Conservation (phyloP, 2,113 vertebrate genomes). For the Corydoras maculifer region DNA sequence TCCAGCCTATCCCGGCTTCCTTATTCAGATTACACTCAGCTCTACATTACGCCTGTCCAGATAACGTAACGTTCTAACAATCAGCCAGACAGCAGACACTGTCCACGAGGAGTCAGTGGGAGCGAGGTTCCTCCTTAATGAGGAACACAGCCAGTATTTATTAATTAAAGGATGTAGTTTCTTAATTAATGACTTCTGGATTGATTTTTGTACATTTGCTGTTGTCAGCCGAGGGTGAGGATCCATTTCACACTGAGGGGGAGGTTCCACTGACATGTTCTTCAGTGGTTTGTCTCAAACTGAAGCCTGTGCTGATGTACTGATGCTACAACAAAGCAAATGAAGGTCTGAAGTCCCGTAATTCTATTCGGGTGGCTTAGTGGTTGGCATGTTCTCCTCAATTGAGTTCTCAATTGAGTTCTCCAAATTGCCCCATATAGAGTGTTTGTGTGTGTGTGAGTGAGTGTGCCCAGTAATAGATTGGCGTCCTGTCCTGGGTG, state of each 20-base stretch:
- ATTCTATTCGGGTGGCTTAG: too few relatives aligned
- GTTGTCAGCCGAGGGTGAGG: slow-evolving; percentile 35
- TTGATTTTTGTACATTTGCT: slow-evolving; percentile 42
- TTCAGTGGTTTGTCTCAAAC: too few relatives aligned
- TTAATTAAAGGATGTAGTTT: slow-evolving; percentile 50
- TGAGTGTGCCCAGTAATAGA: too few relatives aligned
- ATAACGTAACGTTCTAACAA: neutral
- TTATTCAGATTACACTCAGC: neutral
- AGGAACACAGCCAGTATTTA: slow-evolving; percentile 41
- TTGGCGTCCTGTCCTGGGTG: too few relatives aligned
- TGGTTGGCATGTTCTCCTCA: too few relatives aligned
- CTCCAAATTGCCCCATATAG: too few relatives aligned
- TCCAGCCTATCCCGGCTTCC: too few relatives aligned
- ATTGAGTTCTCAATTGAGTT: too few relatives aligned
- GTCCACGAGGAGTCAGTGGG: neutral
- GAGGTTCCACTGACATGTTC: slow-evolving; percentile 46
- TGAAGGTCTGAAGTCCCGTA: too few relatives aligned
- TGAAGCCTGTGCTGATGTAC: too few relatives aligned
- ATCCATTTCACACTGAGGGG: slow-evolving; percentile 47
- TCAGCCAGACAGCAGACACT: slow-evolving; percentile 1
- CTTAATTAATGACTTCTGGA: slow-evolving; percentile 56
- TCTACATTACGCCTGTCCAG: neutral
- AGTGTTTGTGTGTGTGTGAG: too few relatives aligned
- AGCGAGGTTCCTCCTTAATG: slow-evolving; percentile 46
- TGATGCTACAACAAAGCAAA: too few relatives aligned